These are phyloP conservation scores for Sigmodon hispidus DNA, from an alignment of 2,113 vertebrate genomes.

Conservation along the genomic window DNA sequence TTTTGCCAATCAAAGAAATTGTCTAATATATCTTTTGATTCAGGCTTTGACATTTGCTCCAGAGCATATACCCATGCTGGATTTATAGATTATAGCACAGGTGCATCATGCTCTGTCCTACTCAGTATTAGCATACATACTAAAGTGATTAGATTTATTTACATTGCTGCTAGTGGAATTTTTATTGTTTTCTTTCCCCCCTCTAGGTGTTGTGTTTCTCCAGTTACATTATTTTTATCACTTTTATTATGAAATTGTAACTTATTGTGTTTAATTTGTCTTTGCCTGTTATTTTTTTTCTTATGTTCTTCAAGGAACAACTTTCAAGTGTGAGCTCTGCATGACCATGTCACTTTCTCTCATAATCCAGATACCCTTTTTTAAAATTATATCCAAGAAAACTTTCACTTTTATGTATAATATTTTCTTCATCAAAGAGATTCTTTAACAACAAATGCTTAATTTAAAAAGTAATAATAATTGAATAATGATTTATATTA, in stretches of 20 bases:
- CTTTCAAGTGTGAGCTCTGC: not conserved
- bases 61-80: not conserved
- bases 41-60: not conserved
- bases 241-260: not conserved
- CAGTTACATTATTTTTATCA: not conserved
- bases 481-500: not conserved
- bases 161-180: not conserved
- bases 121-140: not conserved
- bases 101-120: not conserved
- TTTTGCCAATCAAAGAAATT: not conserved
- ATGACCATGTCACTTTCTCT: not conserved
- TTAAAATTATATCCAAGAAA: not conserved
- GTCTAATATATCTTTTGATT: not conserved
- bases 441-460: not conserved
- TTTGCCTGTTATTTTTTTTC: slow-evolving; percentile 2
- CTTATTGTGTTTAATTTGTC: not conserved
- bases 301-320: not conserved
- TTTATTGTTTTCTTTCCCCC: not conserved
- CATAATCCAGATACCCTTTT: not conserved
- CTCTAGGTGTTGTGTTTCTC: not conserved
- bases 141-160: not conserved
- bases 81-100: no score
- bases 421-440: not conserved
- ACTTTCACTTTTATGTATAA: not conserved
- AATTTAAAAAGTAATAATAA: slow-evolving; percentile 18